Base-by-base conservation (phyloP, 2,797 vertebrate species). In the Propithecus deckenii region DNA sequence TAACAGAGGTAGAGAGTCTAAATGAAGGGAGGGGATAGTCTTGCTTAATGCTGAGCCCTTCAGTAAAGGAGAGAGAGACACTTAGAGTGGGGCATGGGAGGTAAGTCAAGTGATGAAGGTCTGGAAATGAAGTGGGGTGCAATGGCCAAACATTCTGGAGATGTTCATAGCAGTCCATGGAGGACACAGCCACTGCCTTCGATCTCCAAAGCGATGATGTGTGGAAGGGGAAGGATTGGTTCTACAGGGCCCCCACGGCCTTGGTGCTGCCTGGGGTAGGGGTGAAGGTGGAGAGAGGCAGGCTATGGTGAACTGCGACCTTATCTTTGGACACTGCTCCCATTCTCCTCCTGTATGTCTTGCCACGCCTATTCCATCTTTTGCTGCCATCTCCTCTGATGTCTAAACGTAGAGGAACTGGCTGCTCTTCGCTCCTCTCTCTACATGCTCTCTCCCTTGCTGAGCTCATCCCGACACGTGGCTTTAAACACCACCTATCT, bases 401-500 rank as follows among this genome's bases (percentile, higher is more conserved):
- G n/a, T 59, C 90, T 65, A 41, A 59, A 10, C 0, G 2, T 38
- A 55, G 83, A 69, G 20, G 57, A 67, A 46, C 52, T 28, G 12
- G 43, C 52, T 32, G 20, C 83, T 48, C 67, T 38, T 41, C 2
- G 48, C 78, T 65, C 63, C 92, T 50, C 43, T 46, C 30, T 69
- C 59, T 48, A 7, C 41, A 43, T 23, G 48, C 52, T 15, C 75
- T 30, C 67, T 57, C 30, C 50, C 55, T 4, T 28, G 88, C 76
- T 94, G 92, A 92, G n/a, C 57, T 94, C 87, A 87, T 71, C 81
- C 84, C 46, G 38, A 50, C 15, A 12, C 1, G 1, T 43, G 75
- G 55, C 81, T 96, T 80, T 59, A 89, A 92, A 28, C 18, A 78
- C 76, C 72, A 94, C 90, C 67, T 52, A 32, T 63, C 94, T 86